A percentile compares a stretch with the other conserved stretches of the same genome.
Evolutionary conservation across 1,140 invertebrate genomes (phyloP).

Genomic region (Lutraria rhynchaena): DNA sequence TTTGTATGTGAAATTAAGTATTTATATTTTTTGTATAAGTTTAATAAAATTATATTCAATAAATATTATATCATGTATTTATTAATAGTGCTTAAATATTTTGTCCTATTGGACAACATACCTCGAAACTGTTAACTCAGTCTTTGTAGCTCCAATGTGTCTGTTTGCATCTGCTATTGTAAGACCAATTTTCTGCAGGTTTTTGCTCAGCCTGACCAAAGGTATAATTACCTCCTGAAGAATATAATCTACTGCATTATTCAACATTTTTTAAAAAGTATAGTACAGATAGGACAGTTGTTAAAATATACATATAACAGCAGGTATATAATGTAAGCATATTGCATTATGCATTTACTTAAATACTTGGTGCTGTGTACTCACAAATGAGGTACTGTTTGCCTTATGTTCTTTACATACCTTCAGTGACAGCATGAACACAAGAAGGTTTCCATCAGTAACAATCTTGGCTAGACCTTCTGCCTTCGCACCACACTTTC

Average conservation of each 20-base stretch:
- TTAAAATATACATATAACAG: too few species aligned
- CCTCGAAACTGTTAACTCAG: neutral
- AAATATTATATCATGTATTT: neutral
- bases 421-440: slow-evolving; percentile 17
- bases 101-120: neutral
- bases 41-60: slow-evolving; percentile 1
- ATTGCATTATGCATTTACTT: too few species aligned
- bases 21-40: neutral
- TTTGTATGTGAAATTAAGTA: neutral
- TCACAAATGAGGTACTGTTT: neutral
- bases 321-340: too few species aligned
- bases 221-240: slow-evolving; percentile 3
- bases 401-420: neutral
- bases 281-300: neutral
- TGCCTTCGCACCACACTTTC: slow-evolving; percentile 8
- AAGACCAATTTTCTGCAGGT: slow-evolving; percentile 3
- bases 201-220: neutral
- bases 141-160: neutral
- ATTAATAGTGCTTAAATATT: neutral
- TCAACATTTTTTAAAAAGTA: neutral
- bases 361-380: neutral
- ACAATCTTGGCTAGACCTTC: slow-evolving; percentile 36
- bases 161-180: neutral
- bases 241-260: neutral
- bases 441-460: neutral